These are phyloP conservation scores for Limonius californicus DNA, from an alignment of 1,140 invertebrate species.

Conservation along the genomic window DNA sequence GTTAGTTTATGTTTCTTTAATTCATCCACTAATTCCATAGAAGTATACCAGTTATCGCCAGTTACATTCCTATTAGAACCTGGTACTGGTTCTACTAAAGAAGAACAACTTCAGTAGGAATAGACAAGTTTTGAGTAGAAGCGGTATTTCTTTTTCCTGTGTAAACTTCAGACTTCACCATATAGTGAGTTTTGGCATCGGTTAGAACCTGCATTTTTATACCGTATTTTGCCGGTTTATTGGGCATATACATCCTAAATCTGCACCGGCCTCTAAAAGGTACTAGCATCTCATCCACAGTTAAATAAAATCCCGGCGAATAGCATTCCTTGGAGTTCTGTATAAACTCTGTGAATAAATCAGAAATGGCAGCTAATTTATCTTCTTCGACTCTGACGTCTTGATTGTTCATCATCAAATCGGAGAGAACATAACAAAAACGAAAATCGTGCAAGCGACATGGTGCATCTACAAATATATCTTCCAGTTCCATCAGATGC, in stretches of 20 bases:
- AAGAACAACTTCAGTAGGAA: conserved; percentile 35
- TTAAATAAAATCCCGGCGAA: conserved; percentile 24
- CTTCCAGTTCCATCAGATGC: conserved; percentile 34
- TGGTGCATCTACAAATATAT: conserved; percentile 33
- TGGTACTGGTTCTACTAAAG: conserved; percentile 29
- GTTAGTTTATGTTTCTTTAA: conserved; percentile 41
- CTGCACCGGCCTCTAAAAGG: too few relatives aligned
- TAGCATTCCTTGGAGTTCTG: conserved; percentile 33
- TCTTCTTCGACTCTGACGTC: not conserved
- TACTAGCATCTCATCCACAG: too few relatives aligned
- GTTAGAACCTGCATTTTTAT: conserved; percentile 43
- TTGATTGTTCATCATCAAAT: conserved; percentile 17
- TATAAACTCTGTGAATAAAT: conserved; percentile 43
- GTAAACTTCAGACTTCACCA: conserved; percentile 43
- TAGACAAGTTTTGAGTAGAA: conserved; percentile 29
- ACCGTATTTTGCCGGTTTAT: conserved; percentile 48
- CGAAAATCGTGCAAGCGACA: conserved; percentile 33
- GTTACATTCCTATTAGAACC: conserved; percentile 36
- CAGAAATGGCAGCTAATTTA: conserved; percentile 36
- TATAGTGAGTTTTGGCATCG: conserved; percentile 39
- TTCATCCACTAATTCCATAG: conserved; percentile 39
- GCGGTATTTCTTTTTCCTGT: conserved; percentile 33
- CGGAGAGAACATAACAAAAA: conserved; percentile 30
- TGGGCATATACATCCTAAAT: conserved; percentile 46
- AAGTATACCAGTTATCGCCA: conserved; percentile 47